Conservation (phyloP, 2,113 vertebrate species). For the Cyanocitta stelleri region DNA sequence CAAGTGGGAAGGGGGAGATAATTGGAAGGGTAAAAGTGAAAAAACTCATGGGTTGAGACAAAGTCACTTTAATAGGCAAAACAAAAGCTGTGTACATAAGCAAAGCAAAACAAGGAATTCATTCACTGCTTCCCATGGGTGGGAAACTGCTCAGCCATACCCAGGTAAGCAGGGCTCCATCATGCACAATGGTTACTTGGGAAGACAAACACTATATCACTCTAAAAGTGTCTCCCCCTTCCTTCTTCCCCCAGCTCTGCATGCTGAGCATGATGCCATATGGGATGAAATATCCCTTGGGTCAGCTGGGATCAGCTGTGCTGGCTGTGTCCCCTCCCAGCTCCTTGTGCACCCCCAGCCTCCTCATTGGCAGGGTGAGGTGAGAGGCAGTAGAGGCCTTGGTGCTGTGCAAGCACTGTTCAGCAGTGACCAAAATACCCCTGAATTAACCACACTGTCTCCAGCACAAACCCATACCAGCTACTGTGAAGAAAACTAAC, state of each 20-base stretch:
- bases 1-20: not conserved
- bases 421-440: not conserved
- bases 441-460: not conserved
- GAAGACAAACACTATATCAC: not conserved
- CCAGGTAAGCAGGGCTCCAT: not conserved
- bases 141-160: not conserved
- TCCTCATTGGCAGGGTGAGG: accelerated
- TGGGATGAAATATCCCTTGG: not conserved
- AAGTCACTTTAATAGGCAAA: not conserved
- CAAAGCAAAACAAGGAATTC: not conserved
- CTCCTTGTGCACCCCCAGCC: not conserved
- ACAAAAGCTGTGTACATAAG: not conserved
- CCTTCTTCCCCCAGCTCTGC: not conserved
- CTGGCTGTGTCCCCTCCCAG: not conserved
- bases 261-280: not conserved
- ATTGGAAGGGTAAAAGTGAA: not conserved
- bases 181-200: not conserved
- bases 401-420: not conserved
- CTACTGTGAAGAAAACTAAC: not conserved
- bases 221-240: not conserved
- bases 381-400: not conserved
- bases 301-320: not conserved
- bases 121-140: not conserved
- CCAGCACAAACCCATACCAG: not conserved
- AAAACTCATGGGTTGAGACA: not conserved